Conservation (phyloP, 2,113 vertebrate genomes). For the Pedionomus torquatus region DNA sequence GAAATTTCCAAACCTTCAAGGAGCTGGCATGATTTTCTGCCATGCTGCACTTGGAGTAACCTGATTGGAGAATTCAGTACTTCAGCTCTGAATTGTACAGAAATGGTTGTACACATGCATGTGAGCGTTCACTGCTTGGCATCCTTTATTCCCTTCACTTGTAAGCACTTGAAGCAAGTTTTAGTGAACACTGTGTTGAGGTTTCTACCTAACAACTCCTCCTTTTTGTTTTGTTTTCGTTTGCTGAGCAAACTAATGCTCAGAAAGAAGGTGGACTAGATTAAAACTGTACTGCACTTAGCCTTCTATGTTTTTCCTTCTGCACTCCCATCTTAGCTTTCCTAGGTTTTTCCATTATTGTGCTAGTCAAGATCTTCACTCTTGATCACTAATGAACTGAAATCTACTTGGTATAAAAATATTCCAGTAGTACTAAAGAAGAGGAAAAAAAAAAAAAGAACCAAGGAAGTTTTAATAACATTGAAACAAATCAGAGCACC, state of each 20-base stretch:
- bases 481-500: conserved; percentile 24
- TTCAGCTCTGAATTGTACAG: neutral
- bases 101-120: fast-evolving
- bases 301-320: too few species aligned
- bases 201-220: neutral
- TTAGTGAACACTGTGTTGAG: neutral
- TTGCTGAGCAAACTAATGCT: neutral
- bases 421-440: neutral
- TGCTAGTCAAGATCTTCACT: neutral
- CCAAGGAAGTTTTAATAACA: conserved; percentile 6
- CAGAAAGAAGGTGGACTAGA: neutral
- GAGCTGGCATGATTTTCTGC: neutral
- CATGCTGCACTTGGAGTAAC: neutral
- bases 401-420: neutral
- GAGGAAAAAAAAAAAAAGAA: neutral
- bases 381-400: neutral
- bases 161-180: neutral
- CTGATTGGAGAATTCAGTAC: neutral
- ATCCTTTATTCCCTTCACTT: neutral
- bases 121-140: neutral
- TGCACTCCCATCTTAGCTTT: neutral
- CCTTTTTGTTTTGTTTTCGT: neutral
- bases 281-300: neutral
- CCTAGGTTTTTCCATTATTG: neutral
- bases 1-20: neutral